Evolutionary conservation across 2,888 invertebrate genomes (phyloP).

Genomic region (Nephrotoma guestfalica): DNA sequence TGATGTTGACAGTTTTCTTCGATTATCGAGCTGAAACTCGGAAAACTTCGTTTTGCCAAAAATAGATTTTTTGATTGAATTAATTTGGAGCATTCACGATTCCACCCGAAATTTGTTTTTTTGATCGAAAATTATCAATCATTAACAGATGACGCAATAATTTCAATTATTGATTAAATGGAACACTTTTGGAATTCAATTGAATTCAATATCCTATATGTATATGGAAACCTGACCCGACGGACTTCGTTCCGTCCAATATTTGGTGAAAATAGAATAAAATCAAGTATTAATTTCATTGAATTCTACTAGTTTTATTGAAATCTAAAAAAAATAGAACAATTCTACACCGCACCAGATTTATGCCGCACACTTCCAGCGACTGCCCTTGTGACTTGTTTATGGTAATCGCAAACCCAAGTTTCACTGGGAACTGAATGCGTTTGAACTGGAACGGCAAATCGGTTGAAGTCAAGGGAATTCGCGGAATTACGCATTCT

Average conservation of each 20-base stretch:
- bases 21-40: neutral
- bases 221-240: neutral
- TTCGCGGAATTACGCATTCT: slow-evolving; percentile 17
- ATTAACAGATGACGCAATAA: neutral
- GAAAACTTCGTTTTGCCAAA: neutral
- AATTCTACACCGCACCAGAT: neutral
- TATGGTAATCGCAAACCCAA: too few relatives aligned
- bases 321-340: neutral
- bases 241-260: neutral
- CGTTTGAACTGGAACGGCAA: slow-evolving; percentile 19
- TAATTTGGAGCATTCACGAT: neutral
- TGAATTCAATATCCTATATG: neutral
- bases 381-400: slow-evolving; percentile 5
- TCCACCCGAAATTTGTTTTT: neutral
- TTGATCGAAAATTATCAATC: neutral
- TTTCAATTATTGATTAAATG: neutral
- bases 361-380: neutral
- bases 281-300: neutral
- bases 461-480: slow-evolving; percentile 20
- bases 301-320: too few relatives aligned
- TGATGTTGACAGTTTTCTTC: too few relatives aligned
- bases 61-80: neutral
- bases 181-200: neutral
- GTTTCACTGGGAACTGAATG: slow-evolving; percentile 19
- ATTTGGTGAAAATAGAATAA: neutral